Conservation (phyloP, 2,888 invertebrate genomes). For the Nemotelus nigrinus region DNA sequence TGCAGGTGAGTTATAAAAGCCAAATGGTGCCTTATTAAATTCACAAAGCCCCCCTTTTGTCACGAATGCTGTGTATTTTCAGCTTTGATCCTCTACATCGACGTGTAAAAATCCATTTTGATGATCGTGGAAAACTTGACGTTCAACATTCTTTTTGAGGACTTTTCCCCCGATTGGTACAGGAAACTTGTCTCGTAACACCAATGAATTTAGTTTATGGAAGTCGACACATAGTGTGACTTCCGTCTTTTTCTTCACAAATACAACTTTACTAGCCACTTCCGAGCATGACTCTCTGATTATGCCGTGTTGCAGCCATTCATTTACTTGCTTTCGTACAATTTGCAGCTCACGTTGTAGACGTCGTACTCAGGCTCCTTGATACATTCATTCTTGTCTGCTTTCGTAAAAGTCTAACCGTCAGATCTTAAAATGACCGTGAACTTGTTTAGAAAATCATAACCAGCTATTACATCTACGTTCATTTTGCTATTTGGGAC, state of each 20-base stretch:
- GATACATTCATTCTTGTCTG: neutral
- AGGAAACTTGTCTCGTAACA: conserved; percentile 47
- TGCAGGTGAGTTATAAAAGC: conserved; percentile 52
- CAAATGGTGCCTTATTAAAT: conserved; percentile 57
- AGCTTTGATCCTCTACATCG: conserved; percentile 53
- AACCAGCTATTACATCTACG: neutral
- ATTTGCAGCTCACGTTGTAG: too few relatives aligned
- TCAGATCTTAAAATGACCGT: neutral
- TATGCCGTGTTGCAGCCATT: too few relatives aligned
- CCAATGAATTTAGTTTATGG: conserved; percentile 46
- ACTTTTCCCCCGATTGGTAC: conserved; percentile 60
- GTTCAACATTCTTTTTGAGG: conserved; percentile 54
- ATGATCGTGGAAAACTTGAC: conserved; percentile 55
- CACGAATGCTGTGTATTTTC: conserved; percentile 13
- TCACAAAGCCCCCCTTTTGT: conserved; percentile 49
- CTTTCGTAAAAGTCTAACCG: neutral
- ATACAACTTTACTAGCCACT: conserved; percentile 37
- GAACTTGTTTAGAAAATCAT: conserved; percentile 7
- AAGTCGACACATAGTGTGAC: conserved; percentile 58
- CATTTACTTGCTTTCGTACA: conserved; percentile 54
- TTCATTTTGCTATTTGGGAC: neutral
- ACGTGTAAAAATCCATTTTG: conserved; percentile 59
- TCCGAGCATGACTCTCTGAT: too few relatives aligned
- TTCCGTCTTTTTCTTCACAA: conserved; percentile 52
- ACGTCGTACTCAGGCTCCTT: neutral